phyloP scores from a whole-genome alignment of 2,888 invertebrate species.

The Pyrrhosoma nymphula region DNA sequence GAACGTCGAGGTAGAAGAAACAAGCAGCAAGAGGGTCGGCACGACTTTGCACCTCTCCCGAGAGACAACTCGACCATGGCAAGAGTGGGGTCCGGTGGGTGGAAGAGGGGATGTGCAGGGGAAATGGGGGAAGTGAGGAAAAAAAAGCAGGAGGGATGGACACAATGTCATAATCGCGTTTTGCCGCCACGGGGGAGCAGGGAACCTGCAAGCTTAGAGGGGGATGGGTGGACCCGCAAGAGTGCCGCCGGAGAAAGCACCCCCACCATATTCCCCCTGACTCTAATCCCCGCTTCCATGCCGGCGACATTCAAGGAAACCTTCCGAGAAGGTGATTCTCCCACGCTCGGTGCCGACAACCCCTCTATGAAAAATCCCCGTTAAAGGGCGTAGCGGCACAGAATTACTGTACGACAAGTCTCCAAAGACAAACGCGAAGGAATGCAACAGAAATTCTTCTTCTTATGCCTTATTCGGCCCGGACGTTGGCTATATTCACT shows the following conservation, averaged over 20 bases:
- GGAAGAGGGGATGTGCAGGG: not conserved
- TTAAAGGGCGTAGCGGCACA: too few relatives aligned
- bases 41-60: not conserved
- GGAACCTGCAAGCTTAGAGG: not conserved
- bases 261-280: not conserved
- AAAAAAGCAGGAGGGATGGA: not conserved
- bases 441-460: too few relatives aligned
- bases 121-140: too few relatives aligned
- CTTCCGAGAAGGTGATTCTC: not conserved
- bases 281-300: not conserved
- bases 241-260: not conserved
- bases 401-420: too few relatives aligned
- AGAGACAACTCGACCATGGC: not conserved
- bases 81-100: not conserved
- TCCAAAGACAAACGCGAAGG: too few relatives aligned
- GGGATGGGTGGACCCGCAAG: not conserved
- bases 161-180: not conserved
- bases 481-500: too few relatives aligned
- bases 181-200: not conserved
- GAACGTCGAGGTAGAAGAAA: not conserved
- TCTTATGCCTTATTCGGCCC: too few relatives aligned
- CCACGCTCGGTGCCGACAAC: too few relatives aligned
- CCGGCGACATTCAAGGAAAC: not conserved
- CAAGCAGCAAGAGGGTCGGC: not conserved
- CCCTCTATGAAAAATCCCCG: too few relatives aligned